Evolutionary conservation across 2,888 invertebrate genomes (phyloP).

Genomic region (Brachyptera putata): DNA sequence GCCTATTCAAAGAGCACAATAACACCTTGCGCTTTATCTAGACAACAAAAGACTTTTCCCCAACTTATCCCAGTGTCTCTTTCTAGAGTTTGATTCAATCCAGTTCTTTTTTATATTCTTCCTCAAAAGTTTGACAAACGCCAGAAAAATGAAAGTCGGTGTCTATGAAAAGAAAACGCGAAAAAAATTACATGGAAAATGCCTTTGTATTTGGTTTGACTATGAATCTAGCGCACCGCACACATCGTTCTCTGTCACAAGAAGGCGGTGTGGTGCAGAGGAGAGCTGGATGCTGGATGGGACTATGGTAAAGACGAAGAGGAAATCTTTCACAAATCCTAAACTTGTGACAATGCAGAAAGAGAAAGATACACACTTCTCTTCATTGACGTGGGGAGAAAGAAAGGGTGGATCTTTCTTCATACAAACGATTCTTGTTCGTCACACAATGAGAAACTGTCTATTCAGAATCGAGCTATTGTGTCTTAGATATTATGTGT

Average conservation of each 20-base stretch:
- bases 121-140: conserved; percentile 29
- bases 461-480: conserved; percentile 32
- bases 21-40: conserved; percentile 19
- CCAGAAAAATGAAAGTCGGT: conserved; percentile 29
- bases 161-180: conserved; percentile 21
- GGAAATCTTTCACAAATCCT: conserved; percentile 11
- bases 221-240: conserved; percentile 7
- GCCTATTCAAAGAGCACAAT: conserved; percentile 14
- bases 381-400: neutral
- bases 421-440: conserved; percentile 25
- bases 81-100: conserved; percentile 29
- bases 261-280: neutral
- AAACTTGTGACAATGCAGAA: conserved; percentile 24
- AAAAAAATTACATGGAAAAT: conserved; percentile 26
- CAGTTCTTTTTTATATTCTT: conserved; percentile 24
- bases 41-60: conserved; percentile 24
- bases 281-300: neutral
- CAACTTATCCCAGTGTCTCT: conserved; percentile 24
- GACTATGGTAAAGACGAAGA: neutral
- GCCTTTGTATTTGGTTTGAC: conserved; percentile 27
- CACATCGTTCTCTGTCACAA: neutral
- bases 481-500: conserved; percentile 20
- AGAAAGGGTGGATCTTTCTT: neutral
- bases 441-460: conserved; percentile 31
- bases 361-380: conserved; percentile 22